A percentile compares a stretch with the other conserved stretches of the same genome.
Conservation (phyloP, 2,888 invertebrate genomes). For the Tanypteryx hageni region DNA sequence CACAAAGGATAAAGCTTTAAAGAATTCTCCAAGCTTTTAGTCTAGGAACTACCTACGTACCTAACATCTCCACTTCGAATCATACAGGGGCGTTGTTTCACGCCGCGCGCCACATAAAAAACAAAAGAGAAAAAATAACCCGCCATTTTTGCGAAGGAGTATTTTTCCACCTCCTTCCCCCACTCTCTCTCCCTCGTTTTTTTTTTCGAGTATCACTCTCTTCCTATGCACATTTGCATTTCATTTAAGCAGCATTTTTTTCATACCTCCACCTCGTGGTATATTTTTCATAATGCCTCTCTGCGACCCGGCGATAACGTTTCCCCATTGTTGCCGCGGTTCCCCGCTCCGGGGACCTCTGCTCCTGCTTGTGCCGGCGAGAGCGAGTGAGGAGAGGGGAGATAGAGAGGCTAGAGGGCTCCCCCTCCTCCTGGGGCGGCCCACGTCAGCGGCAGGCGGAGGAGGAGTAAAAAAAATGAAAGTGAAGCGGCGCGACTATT, state of each 20-base stretch:
- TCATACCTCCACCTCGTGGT: neutral
- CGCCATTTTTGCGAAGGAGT: neutral
- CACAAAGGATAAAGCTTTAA: too few relatives aligned
- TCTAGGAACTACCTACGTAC: too few relatives aligned
- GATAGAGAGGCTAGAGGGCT: too few relatives aligned
- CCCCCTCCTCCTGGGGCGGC: neutral
- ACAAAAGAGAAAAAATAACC: too few relatives aligned
- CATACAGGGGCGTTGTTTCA: too few relatives aligned
- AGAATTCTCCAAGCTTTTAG: too few relatives aligned
- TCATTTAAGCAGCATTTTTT: neutral
- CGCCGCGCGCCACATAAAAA: too few relatives aligned
- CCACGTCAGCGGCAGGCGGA: neutral
- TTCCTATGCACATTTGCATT: constrained; percentile 14
- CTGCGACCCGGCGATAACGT: neutral
- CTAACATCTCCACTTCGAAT: too few relatives aligned
- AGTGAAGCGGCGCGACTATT: constrained; percentile 10
- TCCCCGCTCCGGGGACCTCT: neutral
- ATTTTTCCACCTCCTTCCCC: neutral
- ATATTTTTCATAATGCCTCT: constrained; percentile 24
- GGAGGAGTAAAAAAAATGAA: neutral
- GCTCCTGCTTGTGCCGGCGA: too few relatives aligned
- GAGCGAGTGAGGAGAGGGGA: neutral
- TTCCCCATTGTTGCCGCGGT: neutral
- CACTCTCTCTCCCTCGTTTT: neutral
- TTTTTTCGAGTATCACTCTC: neutral